Base-by-base conservation (phyloP, 2,113 vertebrate genomes). In the Piprites chloris region DNA sequence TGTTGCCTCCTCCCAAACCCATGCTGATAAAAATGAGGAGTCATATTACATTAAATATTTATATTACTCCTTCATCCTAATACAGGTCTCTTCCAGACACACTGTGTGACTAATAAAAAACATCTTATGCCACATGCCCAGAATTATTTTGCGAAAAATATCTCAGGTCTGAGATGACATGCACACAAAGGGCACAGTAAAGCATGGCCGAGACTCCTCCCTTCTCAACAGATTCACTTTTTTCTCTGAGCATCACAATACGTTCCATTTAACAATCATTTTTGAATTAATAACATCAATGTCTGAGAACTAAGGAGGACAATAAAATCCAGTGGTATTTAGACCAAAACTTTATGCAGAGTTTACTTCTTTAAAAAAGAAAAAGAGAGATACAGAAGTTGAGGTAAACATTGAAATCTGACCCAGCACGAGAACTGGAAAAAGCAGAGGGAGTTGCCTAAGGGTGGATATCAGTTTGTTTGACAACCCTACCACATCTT, bases 11-110 rank as follows among this genome's bases (percentile, higher is more conserved):
- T 93, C 84, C 84, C 68, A 95, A 81, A 82, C 41, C 47, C 5
- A 4, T 47, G 69, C 35, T 89, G 87, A 95, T 92, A 83, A 95
- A 86, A 87, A 61, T 0, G 9, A 69, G 71, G 90, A 91, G 55
- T 80, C 46, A 37, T 61, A 63, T 92, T 77, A 95, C 87, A 75
- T 33, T 78, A 86, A 88, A 95, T 81, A 94, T 90, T 93, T 92
- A 22, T 81, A 90, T 71, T 86, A 85, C 41, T 88, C 39, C 42
- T 88, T 80, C 67, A 80, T 66, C 35, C 35, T 62, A 83, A 88
- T 41, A 76, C 32, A 77, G 53, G 63, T 93, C 39, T 80, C 39
- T 63, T 90, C 55, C 79, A 91, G 66, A 85, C 44, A 82, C 14
- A 65, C 47, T 35, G 30, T 74, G 46, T 63, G 55, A 85, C 82